A percentile compares a stretch with the other conserved stretches of the same genome.
Evolutionary conservation across 2,888 invertebrate genomes (phyloP).

Genomic region (Micoletzkya japonica): DNA sequence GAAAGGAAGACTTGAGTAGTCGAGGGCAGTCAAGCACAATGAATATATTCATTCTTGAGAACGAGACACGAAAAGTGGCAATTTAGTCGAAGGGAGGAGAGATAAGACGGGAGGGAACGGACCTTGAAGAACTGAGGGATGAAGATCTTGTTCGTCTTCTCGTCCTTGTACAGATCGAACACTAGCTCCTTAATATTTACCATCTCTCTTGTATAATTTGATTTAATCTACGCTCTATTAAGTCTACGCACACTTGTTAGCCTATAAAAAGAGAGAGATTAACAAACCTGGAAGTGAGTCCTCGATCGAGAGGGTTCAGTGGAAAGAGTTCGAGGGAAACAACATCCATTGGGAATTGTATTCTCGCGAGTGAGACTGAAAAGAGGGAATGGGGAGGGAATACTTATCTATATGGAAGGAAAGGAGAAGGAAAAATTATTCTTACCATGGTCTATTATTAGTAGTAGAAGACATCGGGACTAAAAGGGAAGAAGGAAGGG

Average conservation of each 20-base stretch:
- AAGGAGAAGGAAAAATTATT: too few species aligned
- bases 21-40: background rate
- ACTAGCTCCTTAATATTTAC: slow-evolving; percentile 41
- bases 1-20: background rate
- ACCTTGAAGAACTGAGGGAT: slow-evolving; percentile 51
- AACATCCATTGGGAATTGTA: slow-evolving; percentile 33
- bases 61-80: background rate
- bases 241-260: background rate
- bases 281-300: slow-evolving; percentile 27
- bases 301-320: slow-evolving; percentile 29
- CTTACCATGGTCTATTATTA: too few species aligned
- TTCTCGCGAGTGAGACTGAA: slow-evolving; percentile 43
- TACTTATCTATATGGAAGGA: too few species aligned
- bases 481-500: background rate
- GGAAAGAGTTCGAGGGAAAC: slow-evolving; percentile 26
- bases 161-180: slow-evolving; percentile 52
- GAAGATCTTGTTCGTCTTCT: slow-evolving; percentile 46
- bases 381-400: background rate
- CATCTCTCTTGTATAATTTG: background rate
- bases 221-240: background rate
- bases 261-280: background rate
- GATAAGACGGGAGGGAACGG: background rate
- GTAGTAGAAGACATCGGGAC: too few species aligned
- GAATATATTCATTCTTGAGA: background rate
- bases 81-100: background rate